phyloP scores from a whole-genome alignment of 2,888 invertebrate species.

The Heteromurus nitidus region DNA sequence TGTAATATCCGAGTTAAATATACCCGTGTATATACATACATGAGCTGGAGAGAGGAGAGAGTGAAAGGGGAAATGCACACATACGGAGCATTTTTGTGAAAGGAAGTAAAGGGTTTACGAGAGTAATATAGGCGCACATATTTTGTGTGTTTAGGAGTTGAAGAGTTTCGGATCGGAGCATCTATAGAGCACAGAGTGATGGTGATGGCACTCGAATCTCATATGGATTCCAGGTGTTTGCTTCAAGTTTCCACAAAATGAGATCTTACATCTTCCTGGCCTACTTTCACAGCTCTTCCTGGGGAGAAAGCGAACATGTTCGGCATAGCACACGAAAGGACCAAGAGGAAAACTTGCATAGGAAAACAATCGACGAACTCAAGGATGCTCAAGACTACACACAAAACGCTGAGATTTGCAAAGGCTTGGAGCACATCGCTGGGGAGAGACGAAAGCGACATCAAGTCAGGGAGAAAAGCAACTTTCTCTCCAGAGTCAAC shows the following conservation, averaged over 20 bases:
- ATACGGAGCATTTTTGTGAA: background rate
- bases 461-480: background rate
- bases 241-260: conserved; percentile 14
- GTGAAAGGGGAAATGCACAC: background rate
- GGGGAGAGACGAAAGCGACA: conserved; percentile 16
- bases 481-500: background rate
- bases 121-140: no score
- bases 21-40: conserved; percentile 32
- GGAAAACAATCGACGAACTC: background rate
- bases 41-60: background rate
- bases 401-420: background rate
- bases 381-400: background rate
- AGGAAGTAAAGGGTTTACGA: no score
- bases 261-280: conserved; percentile 35
- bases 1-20: conserved; percentile 52
- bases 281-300: conserved; percentile 18
- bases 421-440: background rate
- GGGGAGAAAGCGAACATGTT: no score
- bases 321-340: no score
- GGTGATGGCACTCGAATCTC: conserved; percentile 1
- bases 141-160: no score
- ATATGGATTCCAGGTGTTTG: conserved; percentile 38
- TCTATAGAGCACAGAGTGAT: no score
- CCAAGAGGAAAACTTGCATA: background rate
- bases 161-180: no score